These are phyloP conservation scores for Brachyhypopomus occidentalis DNA, from an alignment of 2,113 vertebrate species.

Conservation along the genomic window DNA sequence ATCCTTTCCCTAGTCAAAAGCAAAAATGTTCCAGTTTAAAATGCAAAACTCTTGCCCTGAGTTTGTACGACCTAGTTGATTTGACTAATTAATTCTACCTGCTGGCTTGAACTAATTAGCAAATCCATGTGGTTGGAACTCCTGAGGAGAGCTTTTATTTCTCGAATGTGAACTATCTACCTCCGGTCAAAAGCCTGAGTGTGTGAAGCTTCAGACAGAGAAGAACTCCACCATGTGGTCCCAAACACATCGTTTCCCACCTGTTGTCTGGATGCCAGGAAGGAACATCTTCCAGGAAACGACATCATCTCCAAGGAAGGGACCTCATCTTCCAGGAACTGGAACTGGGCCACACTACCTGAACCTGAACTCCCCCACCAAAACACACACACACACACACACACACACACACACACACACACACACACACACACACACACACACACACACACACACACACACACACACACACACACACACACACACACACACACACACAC, in stretches of 20 bases:
- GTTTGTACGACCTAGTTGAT: too few relatives aligned
- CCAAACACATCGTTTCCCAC: background rate
- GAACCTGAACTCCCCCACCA: background rate
- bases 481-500: slow-evolving; percentile 3
- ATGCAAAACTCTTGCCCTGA: too few relatives aligned
- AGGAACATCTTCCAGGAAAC: too few relatives aligned
- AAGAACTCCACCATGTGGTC: background rate
- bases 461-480: too few relatives aligned
- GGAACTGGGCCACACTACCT: background rate
- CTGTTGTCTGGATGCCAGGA: background rate
- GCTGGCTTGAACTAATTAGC: too few relatives aligned
- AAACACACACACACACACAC: background rate
- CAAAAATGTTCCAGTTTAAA: background rate
- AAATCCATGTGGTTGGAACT: too few relatives aligned
- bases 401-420: background rate
- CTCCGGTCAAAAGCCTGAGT: background rate
- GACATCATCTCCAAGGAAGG: too few relatives aligned
- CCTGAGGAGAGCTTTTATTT: too few relatives aligned
- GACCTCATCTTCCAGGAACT: background rate
- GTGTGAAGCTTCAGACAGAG: background rate
- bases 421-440: background rate
- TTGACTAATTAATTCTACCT: too few relatives aligned
- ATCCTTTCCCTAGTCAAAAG: background rate
- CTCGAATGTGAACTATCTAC: too few relatives aligned
- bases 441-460: background rate